phyloP scores from a whole-genome alignment of 2,888 invertebrate genomes.

The Pecten maximus region DNA sequence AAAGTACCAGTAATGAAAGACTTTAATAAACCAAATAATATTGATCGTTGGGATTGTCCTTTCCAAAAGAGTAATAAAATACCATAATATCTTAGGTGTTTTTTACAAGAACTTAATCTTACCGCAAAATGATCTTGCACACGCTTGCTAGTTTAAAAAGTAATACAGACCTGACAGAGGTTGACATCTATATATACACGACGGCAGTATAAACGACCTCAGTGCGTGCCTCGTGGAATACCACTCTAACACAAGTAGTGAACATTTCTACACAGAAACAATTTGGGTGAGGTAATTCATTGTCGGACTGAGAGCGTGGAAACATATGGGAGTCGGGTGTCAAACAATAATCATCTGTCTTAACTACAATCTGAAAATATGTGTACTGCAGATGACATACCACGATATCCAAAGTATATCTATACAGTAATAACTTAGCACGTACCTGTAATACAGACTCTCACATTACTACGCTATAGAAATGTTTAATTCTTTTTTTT shows the following conservation, averaged over 20 bases:
- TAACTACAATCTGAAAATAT: not conserved
- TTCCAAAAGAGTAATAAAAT: too few species aligned
- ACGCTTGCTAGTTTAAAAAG: not conserved
- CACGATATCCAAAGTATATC: too few species aligned
- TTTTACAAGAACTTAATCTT: not conserved
- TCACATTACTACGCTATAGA: too few species aligned
- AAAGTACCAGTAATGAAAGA: too few species aligned
- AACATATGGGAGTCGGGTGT: not conserved
- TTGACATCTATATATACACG: not conserved
- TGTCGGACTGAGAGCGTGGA: not conserved
- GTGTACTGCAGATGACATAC: not conserved
- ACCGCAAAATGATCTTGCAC: not conserved
- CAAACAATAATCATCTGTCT: not conserved
- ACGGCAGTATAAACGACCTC: not conserved
- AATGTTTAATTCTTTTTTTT: too few species aligned
- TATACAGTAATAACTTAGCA: too few species aligned
- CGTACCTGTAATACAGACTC: too few species aligned
- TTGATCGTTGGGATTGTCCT: too few species aligned
- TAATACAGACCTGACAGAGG: not conserved
- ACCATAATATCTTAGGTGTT: not conserved
- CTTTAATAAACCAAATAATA: too few species aligned
- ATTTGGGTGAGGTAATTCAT: too few species aligned
- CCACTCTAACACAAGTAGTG: not conserved
- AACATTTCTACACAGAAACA: not conserved
- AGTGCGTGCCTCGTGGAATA: not conserved